These are phyloP conservation scores for Drosophila pseudotakahashii DNA, from an alignment of 2,888 invertebrate genomes.

Conservation along the genomic window DNA sequence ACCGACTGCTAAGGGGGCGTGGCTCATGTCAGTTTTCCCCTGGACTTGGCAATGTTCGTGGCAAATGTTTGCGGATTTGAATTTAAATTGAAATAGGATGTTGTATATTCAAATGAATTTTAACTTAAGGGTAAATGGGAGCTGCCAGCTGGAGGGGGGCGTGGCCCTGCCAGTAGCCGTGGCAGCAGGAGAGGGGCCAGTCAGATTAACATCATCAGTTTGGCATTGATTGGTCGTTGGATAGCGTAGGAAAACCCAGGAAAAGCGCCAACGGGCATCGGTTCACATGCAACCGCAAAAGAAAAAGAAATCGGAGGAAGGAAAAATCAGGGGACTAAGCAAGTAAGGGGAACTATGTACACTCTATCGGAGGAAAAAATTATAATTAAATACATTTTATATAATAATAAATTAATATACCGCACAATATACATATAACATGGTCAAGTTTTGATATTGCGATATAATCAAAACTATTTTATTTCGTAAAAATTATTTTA, in stretches of 20 bases:
- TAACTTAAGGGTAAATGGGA: constrained; percentile 79
- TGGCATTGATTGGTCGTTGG: constrained; percentile 82
- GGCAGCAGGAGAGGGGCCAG: constrained; percentile 45
- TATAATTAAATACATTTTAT: too few relatives aligned
- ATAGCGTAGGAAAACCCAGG: constrained; percentile 61
- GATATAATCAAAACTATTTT: too few relatives aligned
- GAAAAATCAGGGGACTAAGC: neutral
- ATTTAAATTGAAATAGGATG: constrained; percentile 83
- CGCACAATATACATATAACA: too few relatives aligned
- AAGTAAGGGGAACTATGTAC: too few relatives aligned
- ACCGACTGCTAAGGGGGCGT: constrained; percentile 54
- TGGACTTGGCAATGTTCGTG: constrained; percentile 61
- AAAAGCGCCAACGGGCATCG: constrained; percentile 59
- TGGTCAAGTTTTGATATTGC: too few relatives aligned
- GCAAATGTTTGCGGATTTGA: constrained; percentile 82
- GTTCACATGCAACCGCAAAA: constrained; percentile 60
- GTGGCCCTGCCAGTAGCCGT: constrained; percentile 13
- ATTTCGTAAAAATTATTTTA: too few relatives aligned
- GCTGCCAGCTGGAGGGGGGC: constrained; percentile 23
- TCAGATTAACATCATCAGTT: constrained; percentile 82
- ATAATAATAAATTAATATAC: too few relatives aligned
- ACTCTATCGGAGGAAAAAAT: neutral
- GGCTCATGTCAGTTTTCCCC: constrained; percentile 62
- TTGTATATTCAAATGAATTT: constrained; percentile 83
- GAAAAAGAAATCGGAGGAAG: constrained; percentile 45